Evolutionary conservation across 2,113 vertebrate genomes (phyloP).

Genomic region (Dascyllus trimaculatus): DNA sequence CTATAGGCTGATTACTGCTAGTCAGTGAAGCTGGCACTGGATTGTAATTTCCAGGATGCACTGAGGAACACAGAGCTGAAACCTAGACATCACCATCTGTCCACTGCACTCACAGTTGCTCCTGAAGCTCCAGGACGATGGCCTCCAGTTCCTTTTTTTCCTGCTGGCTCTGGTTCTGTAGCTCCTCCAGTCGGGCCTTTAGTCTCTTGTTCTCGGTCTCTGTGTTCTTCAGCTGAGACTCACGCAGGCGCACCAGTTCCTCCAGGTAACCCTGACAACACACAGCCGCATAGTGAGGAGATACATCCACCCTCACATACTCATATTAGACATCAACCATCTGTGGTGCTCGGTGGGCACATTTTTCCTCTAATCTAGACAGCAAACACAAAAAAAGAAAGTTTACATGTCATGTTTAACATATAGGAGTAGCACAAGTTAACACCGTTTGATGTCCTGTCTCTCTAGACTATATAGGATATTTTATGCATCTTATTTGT

Average conservation of each 20-base stretch:
- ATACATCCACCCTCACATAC: slow-evolving; percentile 3
- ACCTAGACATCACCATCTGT: not conserved
- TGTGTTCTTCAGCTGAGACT: slow-evolving; percentile 96
- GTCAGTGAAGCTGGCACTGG: not conserved
- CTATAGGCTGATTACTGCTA: not conserved
- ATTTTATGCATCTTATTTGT: no score
- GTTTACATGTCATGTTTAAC: no score
- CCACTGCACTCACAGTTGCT: slow-evolving; percentile 90
- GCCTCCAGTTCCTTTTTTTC: slow-evolving; percentile 95
- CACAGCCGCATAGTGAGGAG: slow-evolving; percentile 9
- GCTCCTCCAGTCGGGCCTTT: slow-evolving; percentile 90
- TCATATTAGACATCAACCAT: not conserved
- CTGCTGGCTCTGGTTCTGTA: slow-evolving; percentile 89
- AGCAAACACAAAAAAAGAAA: no score
- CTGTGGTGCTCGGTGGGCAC: not conserved
- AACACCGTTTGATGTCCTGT: no score
- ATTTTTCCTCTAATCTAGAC: not conserved
- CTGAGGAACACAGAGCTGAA: not conserved
- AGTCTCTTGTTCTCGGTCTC: slow-evolving; percentile 94
- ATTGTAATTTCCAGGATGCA: not conserved
- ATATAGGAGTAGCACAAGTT: no score
- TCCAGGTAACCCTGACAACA: slow-evolving; percentile 92
- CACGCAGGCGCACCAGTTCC: slow-evolving; percentile 94
- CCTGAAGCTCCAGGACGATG: slow-evolving; percentile 95
- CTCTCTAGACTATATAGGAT: no score